Percentiles rank a stretch among this genome's conserved stretches.
Conservation (phyloP, 2,888 invertebrate genomes). For the Opisthograptis luteolata region DNA sequence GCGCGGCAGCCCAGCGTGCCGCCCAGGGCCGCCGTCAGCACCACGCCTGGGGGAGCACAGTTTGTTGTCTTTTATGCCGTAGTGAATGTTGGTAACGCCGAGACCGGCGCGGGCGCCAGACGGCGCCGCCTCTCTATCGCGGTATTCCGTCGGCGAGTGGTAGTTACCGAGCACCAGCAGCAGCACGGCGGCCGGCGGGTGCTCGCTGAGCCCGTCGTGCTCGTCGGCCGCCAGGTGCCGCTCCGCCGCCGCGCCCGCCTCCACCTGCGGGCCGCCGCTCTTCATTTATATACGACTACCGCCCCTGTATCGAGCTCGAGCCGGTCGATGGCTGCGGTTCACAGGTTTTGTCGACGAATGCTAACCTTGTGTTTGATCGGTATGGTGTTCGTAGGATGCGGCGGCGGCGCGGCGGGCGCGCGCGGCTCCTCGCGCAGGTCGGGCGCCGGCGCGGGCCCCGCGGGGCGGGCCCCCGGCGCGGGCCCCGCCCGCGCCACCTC, state of each 20-base stretch:
- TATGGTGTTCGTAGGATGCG: slow-evolving; percentile 1
- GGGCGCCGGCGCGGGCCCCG: slow-evolving; percentile 30
- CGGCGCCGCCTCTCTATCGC: too few relatives aligned
- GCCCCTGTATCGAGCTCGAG: too few relatives aligned
- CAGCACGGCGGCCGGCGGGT: slow-evolving; percentile 91
- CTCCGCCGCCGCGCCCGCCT: slow-evolving; percentile 34
- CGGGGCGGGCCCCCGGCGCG: slow-evolving; percentile 26
- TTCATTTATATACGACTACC: too few relatives aligned
- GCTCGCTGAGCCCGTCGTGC: slow-evolving; percentile 87
- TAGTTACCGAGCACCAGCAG: slow-evolving; percentile 88
- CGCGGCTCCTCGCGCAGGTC: slow-evolving; percentile 17
- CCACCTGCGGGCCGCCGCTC: slow-evolving; percentile 17
- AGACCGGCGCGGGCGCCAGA: too few relatives aligned
- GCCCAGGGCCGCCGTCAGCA: slow-evolving; percentile 91
- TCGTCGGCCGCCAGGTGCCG: slow-evolving; percentile 49
- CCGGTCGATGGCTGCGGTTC: too few relatives aligned
- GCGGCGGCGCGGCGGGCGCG: slow-evolving; percentile 22
- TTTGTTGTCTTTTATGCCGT: too few relatives aligned
- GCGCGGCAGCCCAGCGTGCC: slow-evolving; percentile 93
- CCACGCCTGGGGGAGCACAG: slow-evolving; percentile 90
- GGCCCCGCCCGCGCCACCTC: slow-evolving; percentile 40
- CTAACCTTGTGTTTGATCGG: slow-evolving; percentile 22
- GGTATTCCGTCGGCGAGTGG: not conserved
- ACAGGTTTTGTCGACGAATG: slow-evolving; percentile 3
- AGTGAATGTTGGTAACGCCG: too few relatives aligned